A percentile compares a stretch with the other conserved stretches of the same genome.
These are phyloP conservation scores for Intellagama lesueurii DNA, from an alignment of 2,797 vertebrate genomes.

Conservation along the genomic window DNA sequence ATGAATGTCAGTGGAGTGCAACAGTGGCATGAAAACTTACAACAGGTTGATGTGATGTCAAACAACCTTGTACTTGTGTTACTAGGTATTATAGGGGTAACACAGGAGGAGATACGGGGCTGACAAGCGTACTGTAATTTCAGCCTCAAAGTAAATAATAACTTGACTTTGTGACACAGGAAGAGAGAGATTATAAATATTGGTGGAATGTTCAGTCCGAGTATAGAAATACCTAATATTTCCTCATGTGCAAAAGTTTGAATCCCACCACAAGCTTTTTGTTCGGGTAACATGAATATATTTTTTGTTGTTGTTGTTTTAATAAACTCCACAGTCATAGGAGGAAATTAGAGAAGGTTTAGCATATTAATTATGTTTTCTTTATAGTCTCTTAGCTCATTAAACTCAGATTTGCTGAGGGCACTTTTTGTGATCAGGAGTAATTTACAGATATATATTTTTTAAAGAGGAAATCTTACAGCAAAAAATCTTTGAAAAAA, in stretches of 20 bases:
- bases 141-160: neutral
- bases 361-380: slow-evolving; percentile 58
- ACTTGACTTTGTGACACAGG: neutral
- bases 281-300: neutral
- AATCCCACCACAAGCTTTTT: neutral
- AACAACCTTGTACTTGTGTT: neutral
- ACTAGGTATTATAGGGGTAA: neutral
- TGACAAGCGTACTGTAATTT: neutral
- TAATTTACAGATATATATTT: slow-evolving; percentile 48
- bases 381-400: slow-evolving; percentile 53
- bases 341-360: slow-evolving; percentile 41
- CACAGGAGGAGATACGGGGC: neutral
- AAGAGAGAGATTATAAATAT: neutral
- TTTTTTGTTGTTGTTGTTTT: slow-evolving; percentile 52
- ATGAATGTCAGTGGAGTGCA: too few species aligned
- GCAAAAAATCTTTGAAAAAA: too few species aligned
- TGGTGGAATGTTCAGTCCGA: too few species aligned
- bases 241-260: neutral
- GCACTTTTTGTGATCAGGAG: slow-evolving; percentile 59
- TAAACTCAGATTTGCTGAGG: slow-evolving; percentile 62
- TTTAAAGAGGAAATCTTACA: slow-evolving; percentile 40
- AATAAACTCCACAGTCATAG: slow-evolving; percentile 40
- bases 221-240: neutral
- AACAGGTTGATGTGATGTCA: neutral
- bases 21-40: neutral